Base-by-base conservation (phyloP, 2,888 invertebrate species). In the Pyrochroa serraticornis region DNA sequence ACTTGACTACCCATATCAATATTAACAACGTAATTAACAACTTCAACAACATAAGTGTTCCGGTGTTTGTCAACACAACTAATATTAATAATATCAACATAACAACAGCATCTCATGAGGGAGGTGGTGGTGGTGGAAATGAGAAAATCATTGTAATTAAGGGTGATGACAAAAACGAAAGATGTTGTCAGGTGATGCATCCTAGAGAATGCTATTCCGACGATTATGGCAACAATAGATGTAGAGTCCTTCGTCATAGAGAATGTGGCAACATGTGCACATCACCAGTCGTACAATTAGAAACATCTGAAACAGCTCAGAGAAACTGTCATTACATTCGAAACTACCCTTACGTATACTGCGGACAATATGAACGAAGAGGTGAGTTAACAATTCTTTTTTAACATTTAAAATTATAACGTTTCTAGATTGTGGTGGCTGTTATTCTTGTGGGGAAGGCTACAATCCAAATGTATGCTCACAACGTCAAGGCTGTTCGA, bases 71-170 rank as follows among this genome's bases (percentile, higher is more conserved):
- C 7, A 60, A 60, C 34, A 60, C 56, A 1, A 60, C 60, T 6
- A 57, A 60, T 30, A 57, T 60, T 6, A 57, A 60, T 32, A 48
- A 60, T 34, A 60, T 60, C 10, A 22, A 45, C 41, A 13, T 53
- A 22, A 13, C 22, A n/a, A 5, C 13, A 2, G 22, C 5, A 22
- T 22, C 2, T 22, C 2, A 10, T 46, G 2, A 3, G 14, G 7
- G 35, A 34, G 32, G 2, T 46, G 1, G 30, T 35, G 13, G 6
- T 22, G 34, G 35, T 10, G 30, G 22, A 46, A 30, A 0, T 1
- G 31, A 10, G 22, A 2, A 7, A n/a, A 33, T 33, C 7, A 31
- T 8, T 12, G 8, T 45, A 7, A 45, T 10, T 14, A 12, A 1
- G 14, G 6, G 32, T 6, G 33, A 6, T 33, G 13, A 12, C 8